phyloP scores from a whole-genome alignment of 2,113 vertebrate genomes.

The Leucosticte australis region DNA sequence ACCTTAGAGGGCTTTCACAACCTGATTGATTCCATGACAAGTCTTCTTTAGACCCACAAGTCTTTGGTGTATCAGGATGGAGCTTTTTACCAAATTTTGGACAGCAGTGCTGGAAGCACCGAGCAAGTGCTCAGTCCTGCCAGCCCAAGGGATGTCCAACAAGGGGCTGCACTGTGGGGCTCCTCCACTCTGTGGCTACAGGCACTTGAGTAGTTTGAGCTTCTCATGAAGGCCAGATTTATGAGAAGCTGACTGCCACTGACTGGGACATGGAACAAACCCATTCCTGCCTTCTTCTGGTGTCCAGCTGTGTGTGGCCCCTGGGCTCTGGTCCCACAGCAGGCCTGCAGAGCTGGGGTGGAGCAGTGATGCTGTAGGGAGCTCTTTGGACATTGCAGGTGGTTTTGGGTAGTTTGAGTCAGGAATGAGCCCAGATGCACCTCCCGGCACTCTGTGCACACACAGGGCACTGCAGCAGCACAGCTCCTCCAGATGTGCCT shows the following conservation, averaged over 20 bases:
- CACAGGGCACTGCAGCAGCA: too few species aligned
- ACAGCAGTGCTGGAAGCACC: background rate
- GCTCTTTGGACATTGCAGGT: background rate
- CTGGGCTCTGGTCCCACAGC: background rate
- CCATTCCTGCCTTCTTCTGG: background rate
- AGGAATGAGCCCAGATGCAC: background rate
- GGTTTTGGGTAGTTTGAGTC: background rate
- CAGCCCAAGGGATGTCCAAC: background rate
- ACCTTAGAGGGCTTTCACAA: background rate
- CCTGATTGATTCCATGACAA: background rate
- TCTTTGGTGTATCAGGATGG: background rate
- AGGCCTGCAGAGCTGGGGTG: background rate
- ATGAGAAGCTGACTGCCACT: background rate
- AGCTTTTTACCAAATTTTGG: background rate
- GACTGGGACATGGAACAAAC: background rate
- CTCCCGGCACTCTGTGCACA: background rate
- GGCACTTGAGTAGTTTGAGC: background rate
- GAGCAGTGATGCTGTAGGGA: background rate
- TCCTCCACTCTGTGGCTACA: background rate
- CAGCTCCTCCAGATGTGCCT: background rate
- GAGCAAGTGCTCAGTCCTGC: rapidly evolving
- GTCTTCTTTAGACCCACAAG: background rate
- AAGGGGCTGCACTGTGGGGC: background rate
- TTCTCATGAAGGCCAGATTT: background rate
- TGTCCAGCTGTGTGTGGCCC: background rate